These are phyloP conservation scores for Drosophila tripunctata DNA, from an alignment of 2,888 invertebrate genomes.

Conservation along the genomic window DNA sequence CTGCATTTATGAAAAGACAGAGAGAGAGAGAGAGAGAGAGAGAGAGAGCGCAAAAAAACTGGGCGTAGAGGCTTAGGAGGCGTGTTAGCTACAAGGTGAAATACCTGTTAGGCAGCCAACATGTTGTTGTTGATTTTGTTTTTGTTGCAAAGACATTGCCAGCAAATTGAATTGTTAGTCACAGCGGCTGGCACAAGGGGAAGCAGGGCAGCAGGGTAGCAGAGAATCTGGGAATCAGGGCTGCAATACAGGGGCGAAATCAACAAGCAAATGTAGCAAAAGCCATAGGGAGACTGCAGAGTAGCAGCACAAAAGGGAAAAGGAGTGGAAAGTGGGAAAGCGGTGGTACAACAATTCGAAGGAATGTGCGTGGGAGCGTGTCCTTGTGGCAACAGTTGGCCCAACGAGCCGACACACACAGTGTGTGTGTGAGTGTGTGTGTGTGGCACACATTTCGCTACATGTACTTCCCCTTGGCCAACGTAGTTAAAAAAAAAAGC, in stretches of 20 bases:
- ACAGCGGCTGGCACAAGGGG: background rate
- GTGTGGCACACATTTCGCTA: background rate
- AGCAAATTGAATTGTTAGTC: slow-evolving; percentile 72
- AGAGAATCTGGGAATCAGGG: background rate
- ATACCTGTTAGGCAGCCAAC: slow-evolving; percentile 14
- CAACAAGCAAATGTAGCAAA: slow-evolving; percentile 39
- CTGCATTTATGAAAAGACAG: too few species aligned
- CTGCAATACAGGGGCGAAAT: slow-evolving; percentile 1
- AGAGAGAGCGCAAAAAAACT: background rate
- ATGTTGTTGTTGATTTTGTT: slow-evolving; percentile 13
- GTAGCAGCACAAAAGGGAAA: too few species aligned
- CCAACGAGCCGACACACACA: slow-evolving; percentile 40
- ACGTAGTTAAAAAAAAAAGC: slow-evolving; percentile 41
- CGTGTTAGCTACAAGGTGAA: slow-evolving; percentile 12
- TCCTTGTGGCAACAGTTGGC: slow-evolving; percentile 73
- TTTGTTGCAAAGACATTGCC: slow-evolving; percentile 37
- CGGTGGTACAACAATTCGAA: background rate
- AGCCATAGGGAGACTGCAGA: background rate
- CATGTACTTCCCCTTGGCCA: slow-evolving; percentile 3
- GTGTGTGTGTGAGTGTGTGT: too few species aligned
- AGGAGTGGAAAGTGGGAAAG: slow-evolving; percentile 7
- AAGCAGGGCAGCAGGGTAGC: background rate
- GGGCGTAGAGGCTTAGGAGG: background rate
- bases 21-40: too few species aligned
- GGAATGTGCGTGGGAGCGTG: slow-evolving; percentile 46